Conservation (phyloP, 2,888 invertebrate species). For the Pimpla rufipes region DNA sequence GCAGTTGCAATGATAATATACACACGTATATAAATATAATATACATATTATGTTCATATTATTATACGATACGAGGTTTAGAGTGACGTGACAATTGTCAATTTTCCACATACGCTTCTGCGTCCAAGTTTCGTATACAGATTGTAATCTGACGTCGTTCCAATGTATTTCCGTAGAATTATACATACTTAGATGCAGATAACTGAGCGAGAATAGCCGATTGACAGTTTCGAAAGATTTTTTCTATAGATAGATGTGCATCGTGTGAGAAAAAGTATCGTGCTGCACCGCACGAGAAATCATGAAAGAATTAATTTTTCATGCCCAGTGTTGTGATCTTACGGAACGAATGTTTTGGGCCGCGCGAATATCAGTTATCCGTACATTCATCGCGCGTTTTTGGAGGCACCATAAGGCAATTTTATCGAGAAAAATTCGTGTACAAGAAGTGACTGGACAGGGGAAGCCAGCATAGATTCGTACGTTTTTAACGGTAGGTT, state of each 20-base stretch:
- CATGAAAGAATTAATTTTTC: conserved; percentile 1
- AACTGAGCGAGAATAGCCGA: conserved; percentile 10
- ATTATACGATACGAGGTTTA: conserved; percentile 4
- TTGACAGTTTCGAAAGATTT: not conserved
- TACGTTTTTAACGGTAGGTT: conserved; percentile 5
- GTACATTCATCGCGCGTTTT: not conserved
- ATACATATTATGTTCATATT: conserved; percentile 1
- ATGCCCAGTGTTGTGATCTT: not conserved
- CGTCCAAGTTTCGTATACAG: conserved; percentile 35
- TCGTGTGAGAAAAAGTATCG: not conserved
- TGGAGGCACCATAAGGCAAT: not conserved
- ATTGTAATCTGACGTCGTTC: conserved; percentile 42
- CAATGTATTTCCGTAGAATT: conserved; percentile 32
- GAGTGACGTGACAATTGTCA: conserved; percentile 45
- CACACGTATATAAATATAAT: conserved; percentile 18
- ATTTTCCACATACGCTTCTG: conserved; percentile 51
- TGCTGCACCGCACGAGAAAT: not conserved
- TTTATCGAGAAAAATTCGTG: not conserved
- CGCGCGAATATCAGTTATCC: not conserved
- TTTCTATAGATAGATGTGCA: conserved; percentile 22
- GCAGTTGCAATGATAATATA: conserved; percentile 34
- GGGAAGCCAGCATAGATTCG: not conserved
- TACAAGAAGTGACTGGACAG: conserved; percentile 3
- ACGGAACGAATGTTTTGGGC: not conserved
- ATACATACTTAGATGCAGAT: conserved; percentile 1